A percentile compares a stretch with the other conserved stretches of the same genome.
phyloP scores from a whole-genome alignment of 2,888 invertebrate species.

The Diogma glabrata region DNA sequence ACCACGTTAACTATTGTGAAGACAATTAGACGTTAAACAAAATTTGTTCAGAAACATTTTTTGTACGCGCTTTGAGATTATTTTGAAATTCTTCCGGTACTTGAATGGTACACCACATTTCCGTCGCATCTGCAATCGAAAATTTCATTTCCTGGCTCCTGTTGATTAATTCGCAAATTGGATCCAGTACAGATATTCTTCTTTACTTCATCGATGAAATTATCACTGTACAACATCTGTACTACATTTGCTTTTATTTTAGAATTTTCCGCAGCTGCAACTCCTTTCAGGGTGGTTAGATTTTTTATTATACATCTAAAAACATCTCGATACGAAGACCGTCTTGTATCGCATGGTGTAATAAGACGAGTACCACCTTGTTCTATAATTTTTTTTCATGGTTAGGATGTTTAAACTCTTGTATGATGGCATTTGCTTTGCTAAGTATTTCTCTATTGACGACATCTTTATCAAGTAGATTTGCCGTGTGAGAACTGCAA shows the following conservation, averaged over 20 bases:
- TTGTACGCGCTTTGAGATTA: not conserved
- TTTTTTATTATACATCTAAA: too few species aligned
- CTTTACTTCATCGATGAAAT: not conserved
- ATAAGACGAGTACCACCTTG: too few species aligned
- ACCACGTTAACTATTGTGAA: not conserved
- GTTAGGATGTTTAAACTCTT: too few species aligned
- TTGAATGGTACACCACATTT: not conserved
- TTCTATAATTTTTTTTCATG: too few species aligned
- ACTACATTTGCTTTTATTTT: too few species aligned
- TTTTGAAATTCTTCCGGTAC: not conserved
- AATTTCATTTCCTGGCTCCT: not conserved
- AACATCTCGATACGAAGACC: too few species aligned
- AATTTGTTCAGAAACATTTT: not conserved
- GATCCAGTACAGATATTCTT: not conserved
- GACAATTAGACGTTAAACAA: not conserved
- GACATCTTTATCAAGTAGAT: not conserved
- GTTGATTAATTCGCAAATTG: not conserved
- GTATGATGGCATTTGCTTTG: too few species aligned
- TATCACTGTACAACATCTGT: too few species aligned
- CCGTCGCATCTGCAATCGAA: not conserved
- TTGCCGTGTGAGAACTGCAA: not conserved
- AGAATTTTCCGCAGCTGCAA: too few species aligned
- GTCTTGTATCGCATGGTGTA: too few species aligned
- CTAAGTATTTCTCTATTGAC: too few species aligned
- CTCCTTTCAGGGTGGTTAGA: too few species aligned